phyloP scores from a whole-genome alignment of 2,888 invertebrate genomes.

The Empis stercorea region DNA sequence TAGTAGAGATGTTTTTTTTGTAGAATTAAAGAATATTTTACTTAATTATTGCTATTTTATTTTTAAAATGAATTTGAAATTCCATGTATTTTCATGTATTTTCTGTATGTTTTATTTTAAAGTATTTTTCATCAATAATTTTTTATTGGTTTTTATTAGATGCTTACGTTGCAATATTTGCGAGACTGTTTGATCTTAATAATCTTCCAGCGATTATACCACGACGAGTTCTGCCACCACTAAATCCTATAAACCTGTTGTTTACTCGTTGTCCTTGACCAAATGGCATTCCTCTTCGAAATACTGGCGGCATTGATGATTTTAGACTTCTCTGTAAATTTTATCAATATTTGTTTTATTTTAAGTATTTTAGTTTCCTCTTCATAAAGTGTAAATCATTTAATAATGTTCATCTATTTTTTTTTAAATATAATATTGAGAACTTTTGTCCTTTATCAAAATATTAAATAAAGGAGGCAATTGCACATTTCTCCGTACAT shows the following conservation, averaged over 20 bases:
- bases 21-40: slow-evolving; percentile 10
- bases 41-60: slow-evolving; percentile 10
- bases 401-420: too few species aligned
- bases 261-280: not conserved
- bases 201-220: slow-evolving; percentile 26
- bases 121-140: slow-evolving; percentile 6
- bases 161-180: slow-evolving; percentile 36
- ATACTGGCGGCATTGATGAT: slow-evolving; percentile 14
- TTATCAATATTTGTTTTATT: slow-evolving; percentile 3
- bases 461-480: too few species aligned
- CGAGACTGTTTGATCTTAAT: slow-evolving; percentile 29
- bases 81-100: not conserved
- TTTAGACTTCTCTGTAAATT: slow-evolving; percentile 36
- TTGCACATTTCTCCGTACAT: too few species aligned
- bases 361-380: slow-evolving; percentile 3
- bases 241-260: too few species aligned
- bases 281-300: not conserved
- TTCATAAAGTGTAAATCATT: not conserved
- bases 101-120: slow-evolving; percentile 1
- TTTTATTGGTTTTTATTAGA: slow-evolving; percentile 1
- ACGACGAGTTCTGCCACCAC: slow-evolving; percentile 14
- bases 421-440: too few species aligned
- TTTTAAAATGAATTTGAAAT: not conserved
- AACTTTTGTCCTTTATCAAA: too few species aligned
- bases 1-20: slow-evolving; percentile 18